A percentile compares a stretch with the other conserved stretches of the same genome.
Conservation (phyloP, 2,888 invertebrate genomes). For the Hanleya hanleyi region DNA sequence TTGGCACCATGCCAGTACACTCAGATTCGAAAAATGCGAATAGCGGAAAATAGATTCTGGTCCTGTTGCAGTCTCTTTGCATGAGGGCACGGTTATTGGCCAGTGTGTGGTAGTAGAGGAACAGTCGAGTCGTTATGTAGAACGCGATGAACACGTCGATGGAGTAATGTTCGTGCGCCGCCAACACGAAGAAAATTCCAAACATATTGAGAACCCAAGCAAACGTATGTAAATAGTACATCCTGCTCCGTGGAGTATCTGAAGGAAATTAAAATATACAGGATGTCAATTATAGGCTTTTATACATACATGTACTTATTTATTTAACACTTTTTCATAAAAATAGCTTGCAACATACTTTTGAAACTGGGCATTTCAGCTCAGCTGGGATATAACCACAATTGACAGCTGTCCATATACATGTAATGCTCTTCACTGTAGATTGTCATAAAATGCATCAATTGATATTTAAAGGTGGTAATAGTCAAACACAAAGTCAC, state of each 20-base stretch:
- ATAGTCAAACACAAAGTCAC: too few species aligned
- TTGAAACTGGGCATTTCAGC: too few species aligned
- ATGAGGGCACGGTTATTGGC: constrained; percentile 91
- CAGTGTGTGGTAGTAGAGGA: constrained; percentile 98
- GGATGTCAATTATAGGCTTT: too few species aligned
- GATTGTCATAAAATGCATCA: too few species aligned
- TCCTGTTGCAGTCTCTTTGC: constrained; percentile 85
- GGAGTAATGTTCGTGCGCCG: constrained; percentile 99
- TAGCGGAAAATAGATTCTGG: constrained; percentile 97
- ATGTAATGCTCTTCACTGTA: too few species aligned
- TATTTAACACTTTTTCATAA: too few species aligned
- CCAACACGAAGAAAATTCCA: constrained; percentile 99
- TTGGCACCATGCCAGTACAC: constrained; percentile 84
- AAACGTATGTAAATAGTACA: constrained; percentile 94
- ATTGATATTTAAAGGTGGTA: too few species aligned
- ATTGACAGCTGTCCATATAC: too few species aligned
- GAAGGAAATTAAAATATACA: constrained; percentile 68
- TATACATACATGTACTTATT: too few species aligned
- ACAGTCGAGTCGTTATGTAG: constrained; percentile 95
- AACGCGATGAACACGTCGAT: constrained; percentile 99
- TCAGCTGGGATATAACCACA: too few species aligned
- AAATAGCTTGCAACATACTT: too few species aligned
- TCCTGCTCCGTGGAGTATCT: constrained; percentile 91
- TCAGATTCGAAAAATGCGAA: constrained; percentile 92
- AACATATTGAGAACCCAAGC: constrained; percentile 99